A percentile compares a stretch with the other conserved stretches of the same genome.
Evolutionary conservation across 2,113 vertebrate species (phyloP).

Genomic region (Euleptes europaea): DNA sequence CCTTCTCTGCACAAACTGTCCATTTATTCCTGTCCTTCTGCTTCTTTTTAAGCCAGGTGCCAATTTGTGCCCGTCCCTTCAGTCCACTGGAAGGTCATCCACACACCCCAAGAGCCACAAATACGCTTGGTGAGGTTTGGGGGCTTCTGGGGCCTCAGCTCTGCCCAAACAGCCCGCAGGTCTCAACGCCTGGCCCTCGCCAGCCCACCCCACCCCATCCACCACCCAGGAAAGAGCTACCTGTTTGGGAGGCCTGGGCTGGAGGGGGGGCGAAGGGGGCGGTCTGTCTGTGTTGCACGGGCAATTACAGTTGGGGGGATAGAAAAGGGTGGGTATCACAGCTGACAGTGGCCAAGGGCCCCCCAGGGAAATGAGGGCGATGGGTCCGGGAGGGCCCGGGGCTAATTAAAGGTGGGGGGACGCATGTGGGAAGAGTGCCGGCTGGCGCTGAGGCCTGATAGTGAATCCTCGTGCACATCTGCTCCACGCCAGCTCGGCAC

Average conservation of each 20-base stretch:
- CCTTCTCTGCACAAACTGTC: too few relatives aligned
- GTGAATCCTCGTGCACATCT: slow-evolving; percentile 11
- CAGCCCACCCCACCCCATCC: too few relatives aligned
- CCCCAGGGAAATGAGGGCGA: slow-evolving; percentile 11
- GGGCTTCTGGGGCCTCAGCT: not conserved
- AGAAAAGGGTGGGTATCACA: not conserved
- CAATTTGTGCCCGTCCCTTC: not conserved
- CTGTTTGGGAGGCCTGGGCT: not conserved
- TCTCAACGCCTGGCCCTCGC: too few relatives aligned
- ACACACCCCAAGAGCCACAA: not conserved
- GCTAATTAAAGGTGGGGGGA: slow-evolving; percentile 37
- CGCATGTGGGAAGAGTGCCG: slow-evolving; percentile 21
- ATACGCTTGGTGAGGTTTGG: not conserved
- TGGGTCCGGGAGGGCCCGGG: slow-evolving; percentile 6
- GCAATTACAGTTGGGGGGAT: not conserved
- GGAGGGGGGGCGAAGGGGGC: not conserved
- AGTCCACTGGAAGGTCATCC: not conserved
- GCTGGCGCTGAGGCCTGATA: slow-evolving; percentile 17
- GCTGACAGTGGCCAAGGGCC: slow-evolving; percentile 4
- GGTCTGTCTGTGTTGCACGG: not conserved
- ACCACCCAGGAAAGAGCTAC: not conserved
- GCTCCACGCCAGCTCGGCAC: slow-evolving; percentile 16
- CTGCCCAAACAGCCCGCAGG: too few relatives aligned
- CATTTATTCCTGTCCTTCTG: too few relatives aligned
- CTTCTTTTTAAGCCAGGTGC: too few relatives aligned